Percentiles rank a stretch among this genome's conserved stretches.
phyloP scores from a whole-genome alignment of 2,113 vertebrate species.

The Lampris incognitus region DNA sequence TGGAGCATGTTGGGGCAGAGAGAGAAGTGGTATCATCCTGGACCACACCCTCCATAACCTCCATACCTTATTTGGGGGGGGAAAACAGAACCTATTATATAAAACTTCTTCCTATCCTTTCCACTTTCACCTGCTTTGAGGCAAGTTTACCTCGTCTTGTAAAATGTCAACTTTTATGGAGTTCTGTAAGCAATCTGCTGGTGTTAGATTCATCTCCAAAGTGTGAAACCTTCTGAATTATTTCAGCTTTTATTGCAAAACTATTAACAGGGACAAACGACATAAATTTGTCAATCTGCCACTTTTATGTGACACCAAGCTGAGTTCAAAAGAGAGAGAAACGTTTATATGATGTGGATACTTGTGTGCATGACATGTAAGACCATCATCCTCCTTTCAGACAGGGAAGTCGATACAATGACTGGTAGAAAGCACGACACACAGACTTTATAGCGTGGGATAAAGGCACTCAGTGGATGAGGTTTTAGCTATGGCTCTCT shows the following conservation, averaged over 20 bases:
- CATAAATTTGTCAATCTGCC: no score
- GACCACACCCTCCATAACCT: slow-evolving; percentile 65
- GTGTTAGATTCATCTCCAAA: not conserved
- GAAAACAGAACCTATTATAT: not conserved
- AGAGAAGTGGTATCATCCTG: slow-evolving; percentile 46
- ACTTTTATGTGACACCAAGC: no score
- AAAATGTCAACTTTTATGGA: not conserved
- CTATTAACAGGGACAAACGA: no score
- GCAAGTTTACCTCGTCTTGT: no score
- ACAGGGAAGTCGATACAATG: slow-evolving; percentile 2
- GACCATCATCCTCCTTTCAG: not conserved
- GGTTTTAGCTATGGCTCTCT: slow-evolving; percentile 67
- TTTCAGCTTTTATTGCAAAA: no score
- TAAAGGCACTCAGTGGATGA: slow-evolving; percentile 69
- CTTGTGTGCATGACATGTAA: not conserved
- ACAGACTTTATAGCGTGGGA: slow-evolving; percentile 36
- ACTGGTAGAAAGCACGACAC: not conserved
- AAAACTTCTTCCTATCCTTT: not conserved
- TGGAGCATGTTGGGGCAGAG: slow-evolving; percentile 73
- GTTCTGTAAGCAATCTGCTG: not conserved
- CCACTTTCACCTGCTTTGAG: not conserved
- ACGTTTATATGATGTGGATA: no score
- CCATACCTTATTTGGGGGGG: not conserved
- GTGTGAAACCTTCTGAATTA: not conserved
- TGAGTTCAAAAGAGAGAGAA: no score